phyloP scores from a whole-genome alignment of 2,797 vertebrate genomes.

The Onychomys torridus region DNA sequence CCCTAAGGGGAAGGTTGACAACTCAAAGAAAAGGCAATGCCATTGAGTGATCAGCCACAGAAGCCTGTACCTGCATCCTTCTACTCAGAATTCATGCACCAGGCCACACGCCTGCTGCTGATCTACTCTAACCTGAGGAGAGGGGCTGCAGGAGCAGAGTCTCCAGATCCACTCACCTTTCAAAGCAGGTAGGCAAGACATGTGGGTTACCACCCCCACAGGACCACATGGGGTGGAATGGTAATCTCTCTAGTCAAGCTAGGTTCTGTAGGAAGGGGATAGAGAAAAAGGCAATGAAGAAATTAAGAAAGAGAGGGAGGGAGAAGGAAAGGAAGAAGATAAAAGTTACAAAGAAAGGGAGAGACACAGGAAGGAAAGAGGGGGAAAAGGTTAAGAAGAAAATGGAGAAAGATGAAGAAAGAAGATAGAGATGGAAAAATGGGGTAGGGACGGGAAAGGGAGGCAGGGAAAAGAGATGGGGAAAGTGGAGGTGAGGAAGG shows the following conservation, averaged over 20 bases:
- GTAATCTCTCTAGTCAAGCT: not conserved
- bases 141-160: not conserved
- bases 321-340: rapidly evolving
- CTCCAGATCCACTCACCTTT: not conserved
- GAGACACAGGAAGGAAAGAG: not conserved
- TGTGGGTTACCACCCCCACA: not conserved
- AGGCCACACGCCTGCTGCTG: not conserved
- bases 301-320: rapidly evolving
- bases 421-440: too few relatives aligned
- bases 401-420: not conserved
- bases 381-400: not conserved
- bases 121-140: not conserved
- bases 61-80: not conserved
- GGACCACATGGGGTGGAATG: not conserved
- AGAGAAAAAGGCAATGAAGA: not conserved
- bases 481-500: not conserved
- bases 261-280: not conserved
- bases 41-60: too few relatives aligned
- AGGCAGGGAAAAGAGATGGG: rapidly evolving
- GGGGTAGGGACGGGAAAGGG: rapidly evolving
- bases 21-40: not conserved
- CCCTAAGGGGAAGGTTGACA: too few relatives aligned
- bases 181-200: not conserved
- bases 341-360: rapidly evolving
- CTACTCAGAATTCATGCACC: not conserved